Evolutionary conservation across 2,888 invertebrate species (phyloP).

Genomic region (Plagiodera versicolora): DNA sequence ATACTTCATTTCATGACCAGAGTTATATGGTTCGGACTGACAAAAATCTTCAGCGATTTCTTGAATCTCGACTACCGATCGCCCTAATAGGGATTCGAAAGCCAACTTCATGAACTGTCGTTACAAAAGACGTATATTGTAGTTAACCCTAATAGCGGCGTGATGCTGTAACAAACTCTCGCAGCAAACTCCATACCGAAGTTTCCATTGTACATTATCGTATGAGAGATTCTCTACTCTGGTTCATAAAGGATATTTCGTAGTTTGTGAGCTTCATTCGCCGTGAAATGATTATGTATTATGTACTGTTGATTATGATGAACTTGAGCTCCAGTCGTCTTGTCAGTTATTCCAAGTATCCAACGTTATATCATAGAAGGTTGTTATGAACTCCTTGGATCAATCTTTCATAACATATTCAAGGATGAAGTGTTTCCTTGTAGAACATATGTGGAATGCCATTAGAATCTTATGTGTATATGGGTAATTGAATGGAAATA

Average conservation of each 20-base stretch:
- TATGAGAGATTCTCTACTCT: slow-evolving; percentile 9
- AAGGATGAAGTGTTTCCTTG: too few species aligned
- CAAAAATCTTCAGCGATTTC: neutral
- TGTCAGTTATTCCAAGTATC: neutral
- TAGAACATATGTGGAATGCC: too few species aligned
- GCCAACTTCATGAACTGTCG: slow-evolving; percentile 42
- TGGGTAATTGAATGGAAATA: too few species aligned
- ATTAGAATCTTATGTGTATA: too few species aligned
- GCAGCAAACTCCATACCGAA: slow-evolving; percentile 32
- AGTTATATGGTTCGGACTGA: neutral
- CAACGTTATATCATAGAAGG: too few species aligned
- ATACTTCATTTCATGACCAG: too few species aligned
- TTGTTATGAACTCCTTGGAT: too few species aligned
- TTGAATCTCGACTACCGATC: slow-evolving; percentile 14
- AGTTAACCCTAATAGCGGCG: slow-evolving; percentile 45
- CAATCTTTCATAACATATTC: too few species aligned
- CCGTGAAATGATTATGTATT: neutral
- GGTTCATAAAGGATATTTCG: slow-evolving; percentile 6
- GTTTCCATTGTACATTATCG: slow-evolving; percentile 30
- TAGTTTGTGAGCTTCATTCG: neutral
- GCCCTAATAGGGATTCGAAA: slow-evolving; percentile 12
- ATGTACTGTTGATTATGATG: neutral
- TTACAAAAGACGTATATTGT: slow-evolving; percentile 46
- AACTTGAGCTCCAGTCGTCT: neutral
- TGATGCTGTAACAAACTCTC: slow-evolving; percentile 40